phyloP scores from a whole-genome alignment of 2,797 vertebrate species.

The Bucorvus abyssinicus region DNA sequence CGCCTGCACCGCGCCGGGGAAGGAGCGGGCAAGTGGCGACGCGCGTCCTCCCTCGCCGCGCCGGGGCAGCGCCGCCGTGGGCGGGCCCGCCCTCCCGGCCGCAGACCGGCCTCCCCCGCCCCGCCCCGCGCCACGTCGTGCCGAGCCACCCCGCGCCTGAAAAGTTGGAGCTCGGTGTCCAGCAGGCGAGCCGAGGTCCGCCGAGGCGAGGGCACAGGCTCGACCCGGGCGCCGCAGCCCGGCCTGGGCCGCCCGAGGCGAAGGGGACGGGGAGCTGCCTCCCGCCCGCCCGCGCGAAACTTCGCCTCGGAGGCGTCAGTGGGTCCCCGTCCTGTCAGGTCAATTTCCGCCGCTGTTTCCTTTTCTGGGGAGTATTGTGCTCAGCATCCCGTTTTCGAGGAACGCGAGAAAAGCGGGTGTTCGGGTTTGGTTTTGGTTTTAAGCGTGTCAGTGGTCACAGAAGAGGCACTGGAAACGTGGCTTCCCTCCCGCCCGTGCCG shows the following conservation, averaged over 20 bases:
- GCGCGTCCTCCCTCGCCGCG: neutral
- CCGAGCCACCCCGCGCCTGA: neutral
- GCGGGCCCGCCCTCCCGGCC: neutral
- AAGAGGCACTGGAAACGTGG: neutral
- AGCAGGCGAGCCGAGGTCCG: too few relatives aligned
- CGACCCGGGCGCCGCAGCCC: neutral
- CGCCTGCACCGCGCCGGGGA: neutral
- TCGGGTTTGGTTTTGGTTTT: neutral
- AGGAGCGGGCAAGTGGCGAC: neutral
- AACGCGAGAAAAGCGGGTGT: neutral
- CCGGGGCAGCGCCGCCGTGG: neutral
- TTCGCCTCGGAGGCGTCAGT: neutral
- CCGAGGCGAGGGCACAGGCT: accelerated
- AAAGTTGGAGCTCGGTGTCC: neutral
- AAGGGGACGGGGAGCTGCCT: neutral
- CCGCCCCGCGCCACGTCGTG: accelerated
- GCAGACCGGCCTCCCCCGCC: neutral
- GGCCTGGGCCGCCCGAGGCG: neutral
- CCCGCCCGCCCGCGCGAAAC: neutral
- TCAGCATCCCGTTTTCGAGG: neutral
- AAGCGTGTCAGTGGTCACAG: neutral
- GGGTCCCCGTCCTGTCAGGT: neutral
- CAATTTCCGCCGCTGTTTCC: too few relatives aligned
- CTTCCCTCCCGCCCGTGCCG: neutral
- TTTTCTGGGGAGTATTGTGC: neutral